A percentile compares a stretch with the other conserved stretches of the same genome.
Conservation (phyloP, 2,113 vertebrate genomes). For the Bubo scandiacus region DNA sequence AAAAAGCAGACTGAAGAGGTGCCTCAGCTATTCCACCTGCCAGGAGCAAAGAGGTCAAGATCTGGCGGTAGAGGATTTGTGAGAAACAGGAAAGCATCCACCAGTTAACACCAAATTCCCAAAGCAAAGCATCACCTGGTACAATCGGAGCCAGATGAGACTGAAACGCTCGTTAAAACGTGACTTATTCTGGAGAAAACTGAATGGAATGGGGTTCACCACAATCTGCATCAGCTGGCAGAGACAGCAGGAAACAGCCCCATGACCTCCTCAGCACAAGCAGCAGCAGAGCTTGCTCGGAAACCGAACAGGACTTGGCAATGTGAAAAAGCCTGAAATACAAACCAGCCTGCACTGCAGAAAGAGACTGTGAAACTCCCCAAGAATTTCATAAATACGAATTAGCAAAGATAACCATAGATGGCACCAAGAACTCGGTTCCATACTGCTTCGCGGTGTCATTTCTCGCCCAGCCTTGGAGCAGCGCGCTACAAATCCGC, state of each 20-base stretch:
- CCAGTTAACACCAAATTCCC: neutral
- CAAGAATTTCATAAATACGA: neutral
- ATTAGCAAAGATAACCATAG: neutral
- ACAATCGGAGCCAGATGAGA: neutral
- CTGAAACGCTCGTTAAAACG: rapidly evolving
- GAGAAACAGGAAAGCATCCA: neutral
- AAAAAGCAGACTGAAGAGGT: neutral
- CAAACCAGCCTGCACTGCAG: neutral
- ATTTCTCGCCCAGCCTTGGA: rapidly evolving
- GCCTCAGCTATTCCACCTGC: neutral
- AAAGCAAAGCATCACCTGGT: neutral
- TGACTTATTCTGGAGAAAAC: neutral
- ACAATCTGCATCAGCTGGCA: rapidly evolving
- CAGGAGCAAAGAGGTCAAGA: neutral
- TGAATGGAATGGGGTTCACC: neutral
- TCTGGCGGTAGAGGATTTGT: neutral
- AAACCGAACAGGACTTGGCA: neutral
- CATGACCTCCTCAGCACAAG: neutral
- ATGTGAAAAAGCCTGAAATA: neutral
- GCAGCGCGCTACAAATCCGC: rapidly evolving
- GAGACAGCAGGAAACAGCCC: rapidly evolving
- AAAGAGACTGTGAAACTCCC: neutral
- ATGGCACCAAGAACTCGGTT: rapidly evolving
- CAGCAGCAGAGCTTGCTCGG: neutral
- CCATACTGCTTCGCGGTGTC: neutral